These are phyloP conservation scores for Stichodactyla mertensii DNA, from an alignment of 64 coral and sea anemone genomes.

Conservation along the genomic window DNA sequence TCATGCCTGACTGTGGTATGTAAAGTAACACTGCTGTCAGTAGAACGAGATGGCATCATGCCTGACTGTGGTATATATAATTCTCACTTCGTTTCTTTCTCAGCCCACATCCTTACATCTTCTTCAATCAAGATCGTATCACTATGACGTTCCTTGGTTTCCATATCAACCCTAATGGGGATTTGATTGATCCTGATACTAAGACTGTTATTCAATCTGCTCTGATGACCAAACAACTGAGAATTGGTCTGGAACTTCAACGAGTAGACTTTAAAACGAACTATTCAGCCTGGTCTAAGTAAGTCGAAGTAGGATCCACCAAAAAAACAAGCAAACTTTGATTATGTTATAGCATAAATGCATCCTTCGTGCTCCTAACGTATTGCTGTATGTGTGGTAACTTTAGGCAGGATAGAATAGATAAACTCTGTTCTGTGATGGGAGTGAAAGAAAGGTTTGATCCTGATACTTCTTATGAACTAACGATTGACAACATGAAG, in stretches of 20 bases:
- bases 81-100: background rate
- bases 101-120: conserved; percentile 90
- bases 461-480: conserved; percentile 55
- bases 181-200: conserved; percentile 72
- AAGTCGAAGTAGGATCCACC: background rate
- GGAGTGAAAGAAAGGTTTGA: conserved; percentile 32
- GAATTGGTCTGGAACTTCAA: conserved; percentile 43
- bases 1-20: no score
- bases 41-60: no score
- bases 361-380: background rate
- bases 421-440: conserved; percentile 51
- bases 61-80: background rate
- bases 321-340: no score
- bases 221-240: conserved; percentile 52
- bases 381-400: background rate
- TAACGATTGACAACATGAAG: conserved; percentile 63
- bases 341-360: no score
- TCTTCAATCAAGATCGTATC: conserved; percentile 83
- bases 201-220: conserved; percentile 14
- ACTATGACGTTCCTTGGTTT: conserved; percentile 96
- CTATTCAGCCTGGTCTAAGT: conserved; percentile 50
- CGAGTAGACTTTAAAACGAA: conserved; percentile 60
- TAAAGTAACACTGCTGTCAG: no score
- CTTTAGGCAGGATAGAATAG: conserved; percentile 50
- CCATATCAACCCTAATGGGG: conserved; percentile 54